A percentile compares a stretch with the other conserved stretches of the same genome.
Conservation (phyloP, 2,113 vertebrate species). For the Vanacampus margaritifer region DNA sequence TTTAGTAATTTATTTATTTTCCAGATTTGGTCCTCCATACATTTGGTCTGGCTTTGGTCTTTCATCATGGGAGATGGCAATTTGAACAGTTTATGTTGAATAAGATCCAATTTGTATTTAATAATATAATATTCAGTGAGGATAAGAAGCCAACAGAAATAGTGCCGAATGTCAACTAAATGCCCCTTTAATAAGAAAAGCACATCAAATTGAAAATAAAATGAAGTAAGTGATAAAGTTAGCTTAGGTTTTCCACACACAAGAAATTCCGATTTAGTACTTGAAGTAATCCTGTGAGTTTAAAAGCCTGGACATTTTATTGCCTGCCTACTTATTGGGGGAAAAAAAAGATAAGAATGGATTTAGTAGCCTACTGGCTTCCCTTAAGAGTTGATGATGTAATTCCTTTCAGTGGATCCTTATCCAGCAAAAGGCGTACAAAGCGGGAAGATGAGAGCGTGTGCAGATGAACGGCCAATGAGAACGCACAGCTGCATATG, state of each 20-base stretch:
- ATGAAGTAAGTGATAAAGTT: slow-evolving; percentile 16
- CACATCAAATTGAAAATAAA: slow-evolving; percentile 5
- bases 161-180: slow-evolving; percentile 35
- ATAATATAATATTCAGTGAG: background rate
- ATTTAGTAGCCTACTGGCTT: background rate
- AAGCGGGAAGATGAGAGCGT: slow-evolving; percentile 18
- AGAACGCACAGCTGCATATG: slow-evolving; percentile 37
- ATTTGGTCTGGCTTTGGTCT: slow-evolving; percentile 6
- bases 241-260: background rate
- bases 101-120: background rate
- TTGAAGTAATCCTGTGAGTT: slow-evolving; percentile 13
- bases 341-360: background rate
- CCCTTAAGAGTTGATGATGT: slow-evolving; percentile 8
- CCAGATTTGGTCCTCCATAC: no score
- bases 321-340: background rate
- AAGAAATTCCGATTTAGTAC: no score
- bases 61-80: slow-evolving; percentile 1
- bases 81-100: slow-evolving; percentile 11
- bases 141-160: slow-evolving; percentile 24
- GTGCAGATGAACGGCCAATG: slow-evolving; percentile 19
- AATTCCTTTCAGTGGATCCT: background rate
- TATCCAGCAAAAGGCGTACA: slow-evolving; percentile 23
- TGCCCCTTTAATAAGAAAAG: slow-evolving; percentile 36
- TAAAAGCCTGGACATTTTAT: background rate
- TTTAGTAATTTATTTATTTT: no score